phyloP scores from a whole-genome alignment of 2,888 invertebrate species.

The Drosophila nr. medialis region DNA sequence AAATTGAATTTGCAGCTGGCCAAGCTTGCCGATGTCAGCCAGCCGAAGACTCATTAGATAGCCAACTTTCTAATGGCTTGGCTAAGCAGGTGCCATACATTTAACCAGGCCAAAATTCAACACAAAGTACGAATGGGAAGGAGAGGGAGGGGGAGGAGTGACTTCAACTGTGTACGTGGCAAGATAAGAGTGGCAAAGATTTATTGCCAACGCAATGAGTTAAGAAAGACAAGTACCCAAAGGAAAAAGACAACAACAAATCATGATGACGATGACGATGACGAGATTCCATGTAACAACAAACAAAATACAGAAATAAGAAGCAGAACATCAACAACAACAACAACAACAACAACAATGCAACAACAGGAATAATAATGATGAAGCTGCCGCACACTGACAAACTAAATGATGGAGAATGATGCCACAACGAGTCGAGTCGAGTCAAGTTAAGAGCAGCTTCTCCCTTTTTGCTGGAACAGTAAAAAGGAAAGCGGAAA shows the following conservation, averaged over 20 bases:
- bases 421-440: constrained; percentile 48
- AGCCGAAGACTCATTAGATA: constrained; percentile 50
- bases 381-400: constrained; percentile 80
- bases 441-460: constrained; percentile 32
- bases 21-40: constrained; percentile 1
- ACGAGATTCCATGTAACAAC: constrained; percentile 65
- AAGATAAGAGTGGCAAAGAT: constrained; percentile 82
- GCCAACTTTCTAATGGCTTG: constrained; percentile 44
- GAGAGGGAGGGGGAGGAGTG: too few relatives aligned
- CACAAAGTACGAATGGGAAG: not conserved
- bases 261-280: constrained; percentile 71
- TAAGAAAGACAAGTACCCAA: constrained; percentile 83
- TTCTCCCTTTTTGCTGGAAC: constrained; percentile 27
- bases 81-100: constrained; percentile 72
- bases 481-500: constrained; percentile 8
- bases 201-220: constrained; percentile 84
- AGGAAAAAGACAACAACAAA: constrained; percentile 58
- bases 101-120: constrained; percentile 37
- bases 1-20: constrained; percentile 57
- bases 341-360: constrained; percentile 27
- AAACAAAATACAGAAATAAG: constrained; percentile 38
- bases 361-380: constrained; percentile 72
- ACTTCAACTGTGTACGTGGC: constrained; percentile 44
- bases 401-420: constrained; percentile 81
- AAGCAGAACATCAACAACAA: constrained; percentile 19